These are phyloP conservation scores for Caranx ignobilis DNA, from an alignment of 2,113 vertebrate species.

Conservation along the genomic window DNA sequence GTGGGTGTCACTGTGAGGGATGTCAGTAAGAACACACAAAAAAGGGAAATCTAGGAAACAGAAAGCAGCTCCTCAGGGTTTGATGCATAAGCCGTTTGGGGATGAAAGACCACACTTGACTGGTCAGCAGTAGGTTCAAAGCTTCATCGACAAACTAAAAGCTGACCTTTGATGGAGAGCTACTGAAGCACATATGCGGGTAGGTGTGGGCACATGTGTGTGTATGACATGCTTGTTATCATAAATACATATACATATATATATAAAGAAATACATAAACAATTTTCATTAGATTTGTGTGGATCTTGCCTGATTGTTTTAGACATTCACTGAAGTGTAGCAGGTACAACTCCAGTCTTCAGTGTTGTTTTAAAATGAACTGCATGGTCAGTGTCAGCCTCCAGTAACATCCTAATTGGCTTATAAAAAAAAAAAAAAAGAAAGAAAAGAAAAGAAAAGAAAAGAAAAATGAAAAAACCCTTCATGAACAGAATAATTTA, in stretches of 20 bases:
- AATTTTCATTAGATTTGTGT: background rate
- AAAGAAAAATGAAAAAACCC: no score
- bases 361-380: constrained; percentile 20
- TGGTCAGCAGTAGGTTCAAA: constrained; percentile 61
- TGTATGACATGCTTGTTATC: background rate
- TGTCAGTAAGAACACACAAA: constrained; percentile 47
- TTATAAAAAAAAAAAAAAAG: background rate
- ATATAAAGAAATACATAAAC: background rate
- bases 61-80: constrained; percentile 41
- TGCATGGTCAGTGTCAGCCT: constrained; percentile 40
- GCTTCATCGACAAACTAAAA: constrained; percentile 34
- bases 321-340: background rate
- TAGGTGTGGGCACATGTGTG: background rate
- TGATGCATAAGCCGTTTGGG: constrained; percentile 48
- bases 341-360: background rate
- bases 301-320: background rate
- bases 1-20: constrained; percentile 33
- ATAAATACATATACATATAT: background rate
- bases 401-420: constrained; percentile 45
- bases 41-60: constrained; percentile 29
- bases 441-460: constrained; percentile 43
- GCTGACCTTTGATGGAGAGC: constrained; percentile 25
- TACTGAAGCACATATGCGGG: background rate
- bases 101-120: constrained; percentile 60
- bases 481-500: constrained; percentile 52